Conservation (phyloP, 2,797 vertebrate genomes). For the Gallirallus australis region DNA sequence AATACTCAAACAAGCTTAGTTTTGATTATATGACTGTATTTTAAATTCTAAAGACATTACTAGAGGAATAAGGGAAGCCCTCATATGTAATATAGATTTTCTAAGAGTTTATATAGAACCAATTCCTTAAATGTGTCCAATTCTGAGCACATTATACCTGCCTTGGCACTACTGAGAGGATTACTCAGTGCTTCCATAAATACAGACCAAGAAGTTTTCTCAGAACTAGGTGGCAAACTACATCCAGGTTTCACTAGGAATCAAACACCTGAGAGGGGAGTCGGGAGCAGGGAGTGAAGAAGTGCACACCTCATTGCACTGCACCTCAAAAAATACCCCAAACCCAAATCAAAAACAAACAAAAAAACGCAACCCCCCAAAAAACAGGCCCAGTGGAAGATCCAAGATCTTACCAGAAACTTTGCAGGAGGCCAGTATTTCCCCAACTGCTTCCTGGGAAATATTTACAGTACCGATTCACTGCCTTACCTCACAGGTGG, state of each 20-base stretch:
- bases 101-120: background rate
- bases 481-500: background rate
- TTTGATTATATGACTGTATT: background rate
- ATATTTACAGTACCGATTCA: background rate
- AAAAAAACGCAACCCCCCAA: background rate
- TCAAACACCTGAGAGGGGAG: background rate
- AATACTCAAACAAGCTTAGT: background rate
- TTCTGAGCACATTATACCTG: constrained; percentile 33
- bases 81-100: fast-evolving
- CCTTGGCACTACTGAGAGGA: constrained; percentile 17
- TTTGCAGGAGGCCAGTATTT: background rate
- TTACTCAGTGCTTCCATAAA: constrained; percentile 55
- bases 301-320: background rate
- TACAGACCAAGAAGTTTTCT: constrained; percentile 33
- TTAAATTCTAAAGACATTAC: background rate
- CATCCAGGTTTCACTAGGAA: constrained; percentile 35
- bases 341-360: too few relatives aligned
- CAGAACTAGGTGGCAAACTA: constrained; percentile 12
- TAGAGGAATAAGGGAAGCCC: background rate
- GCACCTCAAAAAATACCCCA: background rate
- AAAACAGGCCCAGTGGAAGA: background rate
- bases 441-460: background rate
- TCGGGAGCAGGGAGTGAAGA: background rate
- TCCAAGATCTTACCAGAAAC: background rate
- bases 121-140: background rate